phyloP scores from a whole-genome alignment of 1,140 invertebrate genomes.

The Galendromus occidentalis region DNA sequence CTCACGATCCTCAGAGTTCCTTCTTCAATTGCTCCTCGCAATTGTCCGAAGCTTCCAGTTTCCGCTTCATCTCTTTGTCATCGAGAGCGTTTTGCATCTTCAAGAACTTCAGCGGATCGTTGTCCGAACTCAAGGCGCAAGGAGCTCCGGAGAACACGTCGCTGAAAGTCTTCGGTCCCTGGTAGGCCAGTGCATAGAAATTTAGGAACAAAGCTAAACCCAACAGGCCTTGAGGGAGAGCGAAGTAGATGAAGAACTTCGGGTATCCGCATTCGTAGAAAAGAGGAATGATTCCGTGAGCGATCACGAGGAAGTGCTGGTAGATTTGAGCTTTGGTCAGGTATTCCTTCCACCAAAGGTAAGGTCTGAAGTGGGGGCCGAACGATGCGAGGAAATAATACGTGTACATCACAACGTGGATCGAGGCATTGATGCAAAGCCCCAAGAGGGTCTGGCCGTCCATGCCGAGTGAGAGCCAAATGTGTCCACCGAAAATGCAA shows the following conservation, averaged over 20 bases:
- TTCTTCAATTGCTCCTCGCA: too few species aligned
- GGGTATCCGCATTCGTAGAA: constrained; percentile 85
- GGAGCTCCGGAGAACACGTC: neutral
- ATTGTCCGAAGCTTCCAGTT: too few species aligned
- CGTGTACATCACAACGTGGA: constrained; percentile 30
- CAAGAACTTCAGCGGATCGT: neutral
- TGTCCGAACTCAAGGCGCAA: neutral
- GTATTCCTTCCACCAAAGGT: constrained; percentile 32
- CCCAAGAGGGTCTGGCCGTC: constrained; percentile 59
- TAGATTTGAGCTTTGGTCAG: constrained; percentile 22
- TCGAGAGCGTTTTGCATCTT: neutral
- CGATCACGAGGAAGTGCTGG: constrained; percentile 1
- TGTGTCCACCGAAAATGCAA: constrained; percentile 23
- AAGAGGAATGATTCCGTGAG: constrained; percentile 70
- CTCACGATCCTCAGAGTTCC: too few species aligned
- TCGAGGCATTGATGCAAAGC: constrained; percentile 65
- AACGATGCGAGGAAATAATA: constrained; percentile 28
- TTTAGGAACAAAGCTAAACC: constrained; percentile 76
- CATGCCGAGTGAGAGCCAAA: constrained; percentile 25
- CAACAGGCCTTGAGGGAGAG: constrained; percentile 70
- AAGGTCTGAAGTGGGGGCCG: constrained; percentile 27
- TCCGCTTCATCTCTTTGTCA: too few species aligned
- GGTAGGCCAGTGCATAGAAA: constrained; percentile 64
- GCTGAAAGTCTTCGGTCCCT: constrained; percentile 24
- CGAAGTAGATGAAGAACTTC: constrained; percentile 73